Percentiles rank a stretch among this genome's conserved stretches.
Conservation (phyloP, 2,888 invertebrate species). For the Horisme vitalbata region DNA sequence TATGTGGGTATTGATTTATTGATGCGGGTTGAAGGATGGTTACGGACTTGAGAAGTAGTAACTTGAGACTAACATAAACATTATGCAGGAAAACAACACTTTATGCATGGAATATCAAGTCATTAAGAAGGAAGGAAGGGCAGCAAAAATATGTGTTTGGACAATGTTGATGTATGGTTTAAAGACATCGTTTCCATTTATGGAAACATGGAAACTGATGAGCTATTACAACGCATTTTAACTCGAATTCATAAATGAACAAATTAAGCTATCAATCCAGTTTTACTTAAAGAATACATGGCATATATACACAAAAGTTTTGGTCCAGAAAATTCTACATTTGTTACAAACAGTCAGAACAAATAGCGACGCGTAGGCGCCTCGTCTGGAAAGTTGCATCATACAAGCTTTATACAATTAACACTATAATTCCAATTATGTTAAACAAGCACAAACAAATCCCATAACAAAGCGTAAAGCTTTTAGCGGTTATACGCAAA, state of each 20-base stretch:
- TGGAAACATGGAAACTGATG: too few relatives aligned
- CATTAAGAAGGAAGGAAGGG: constrained; percentile 3
- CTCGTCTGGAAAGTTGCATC: constrained; percentile 7
- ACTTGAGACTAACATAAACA: background rate
- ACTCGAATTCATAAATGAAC: too few relatives aligned
- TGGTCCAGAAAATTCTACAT: too few relatives aligned
- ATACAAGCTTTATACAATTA: constrained; percentile 26
- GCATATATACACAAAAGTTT: too few relatives aligned
- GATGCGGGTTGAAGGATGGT: constrained; percentile 31
- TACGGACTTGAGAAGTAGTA: constrained; percentile 4
- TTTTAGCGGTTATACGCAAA: constrained; percentile 36
- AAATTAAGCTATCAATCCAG: too few relatives aligned
- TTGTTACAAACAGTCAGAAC: background rate
- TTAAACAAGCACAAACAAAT: constrained; percentile 4
- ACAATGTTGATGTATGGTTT: too few relatives aligned
- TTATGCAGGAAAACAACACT: constrained; percentile 10
- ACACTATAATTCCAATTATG: constrained; percentile 39
- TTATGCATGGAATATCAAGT: background rate
- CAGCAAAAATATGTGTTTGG: background rate
- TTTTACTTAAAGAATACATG: too few relatives aligned
- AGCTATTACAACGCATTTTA: too few relatives aligned
- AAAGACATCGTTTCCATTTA: too few relatives aligned
- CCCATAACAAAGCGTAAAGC: constrained; percentile 24
- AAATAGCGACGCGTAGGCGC: constrained; percentile 6
- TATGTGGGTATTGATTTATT: constrained; percentile 36